Evolutionary conservation across 2,797 vertebrate genomes (phyloP).

Genomic region (Myiotriccus ornatus): DNA sequence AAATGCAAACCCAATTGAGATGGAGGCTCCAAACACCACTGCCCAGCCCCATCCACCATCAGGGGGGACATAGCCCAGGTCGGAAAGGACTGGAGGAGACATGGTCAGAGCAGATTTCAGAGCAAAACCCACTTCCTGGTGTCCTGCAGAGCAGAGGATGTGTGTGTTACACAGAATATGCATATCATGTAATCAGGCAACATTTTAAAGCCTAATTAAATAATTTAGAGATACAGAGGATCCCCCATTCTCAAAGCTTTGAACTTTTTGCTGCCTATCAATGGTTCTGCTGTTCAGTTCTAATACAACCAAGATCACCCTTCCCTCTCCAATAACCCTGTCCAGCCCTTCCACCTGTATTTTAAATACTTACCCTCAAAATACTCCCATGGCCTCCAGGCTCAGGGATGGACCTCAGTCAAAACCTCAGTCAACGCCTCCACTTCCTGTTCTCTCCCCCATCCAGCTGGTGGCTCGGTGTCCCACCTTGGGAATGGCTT

Average conservation of each 20-base stretch:
- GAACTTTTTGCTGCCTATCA: background rate
- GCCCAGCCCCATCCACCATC: constrained; percentile 85
- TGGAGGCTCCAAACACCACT: constrained; percentile 80
- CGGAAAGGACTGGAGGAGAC: constrained; percentile 60
- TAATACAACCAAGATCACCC: background rate
- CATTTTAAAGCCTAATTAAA: background rate
- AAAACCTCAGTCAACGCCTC: background rate
- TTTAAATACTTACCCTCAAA: background rate
- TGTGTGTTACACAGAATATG: background rate
- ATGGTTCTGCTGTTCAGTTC: background rate
- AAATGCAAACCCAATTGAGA: constrained; percentile 83
- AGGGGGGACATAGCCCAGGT: constrained; percentile 61
- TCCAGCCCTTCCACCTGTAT: background rate
- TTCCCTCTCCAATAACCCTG: background rate
- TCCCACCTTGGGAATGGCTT: background rate
- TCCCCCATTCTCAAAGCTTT: background rate
- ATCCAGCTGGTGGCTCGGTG: background rate
- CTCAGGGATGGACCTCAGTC: background rate
- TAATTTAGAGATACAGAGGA: background rate
- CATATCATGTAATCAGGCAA: accelerated
- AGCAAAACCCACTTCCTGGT: background rate
- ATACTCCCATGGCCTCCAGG: background rate
- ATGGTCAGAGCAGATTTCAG: constrained; percentile 63
- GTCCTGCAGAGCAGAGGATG: constrained; percentile 33
- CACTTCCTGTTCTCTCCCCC: background rate